Conservation (phyloP, 2,888 invertebrate species). For the Villa cingulata region DNA sequence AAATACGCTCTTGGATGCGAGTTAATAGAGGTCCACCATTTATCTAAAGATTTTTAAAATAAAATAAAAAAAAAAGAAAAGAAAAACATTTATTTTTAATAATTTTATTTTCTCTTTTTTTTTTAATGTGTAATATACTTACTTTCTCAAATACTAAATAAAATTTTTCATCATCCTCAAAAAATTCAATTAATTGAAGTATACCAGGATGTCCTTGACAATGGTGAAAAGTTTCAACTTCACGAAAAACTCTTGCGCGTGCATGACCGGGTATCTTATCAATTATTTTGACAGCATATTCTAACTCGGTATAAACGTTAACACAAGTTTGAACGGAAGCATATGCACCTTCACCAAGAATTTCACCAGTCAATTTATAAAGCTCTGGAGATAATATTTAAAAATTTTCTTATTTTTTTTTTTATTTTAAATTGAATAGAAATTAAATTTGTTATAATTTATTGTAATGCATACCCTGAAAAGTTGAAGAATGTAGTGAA, state of each 20-base stretch:
- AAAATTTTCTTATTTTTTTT: background rate
- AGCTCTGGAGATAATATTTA: constrained; percentile 53
- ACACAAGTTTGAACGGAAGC: constrained; percentile 91
- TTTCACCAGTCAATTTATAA: constrained; percentile 88
- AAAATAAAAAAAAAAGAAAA: constrained; percentile 12
- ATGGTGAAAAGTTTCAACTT: constrained; percentile 97
- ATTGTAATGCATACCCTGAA: constrained; percentile 54
- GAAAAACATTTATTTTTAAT: no score
- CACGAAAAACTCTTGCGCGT: constrained; percentile 85
- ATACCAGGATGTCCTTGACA: constrained; percentile 96
- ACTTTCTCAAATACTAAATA: constrained; percentile 97
- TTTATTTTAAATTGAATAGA: background rate
- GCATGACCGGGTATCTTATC: constrained; percentile 91
- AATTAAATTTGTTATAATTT: background rate
- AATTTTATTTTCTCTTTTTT: background rate
- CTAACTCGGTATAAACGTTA: constrained; percentile 78
- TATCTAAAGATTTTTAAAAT: constrained; percentile 42
- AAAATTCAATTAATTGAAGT: constrained; percentile 92
- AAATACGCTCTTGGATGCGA: constrained; percentile 84
- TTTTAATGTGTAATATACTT: constrained; percentile 13
- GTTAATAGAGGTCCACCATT: constrained; percentile 87
- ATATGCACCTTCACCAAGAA: constrained; percentile 92
- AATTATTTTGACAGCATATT: constrained; percentile 96
- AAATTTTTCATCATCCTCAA: constrained; percentile 93
- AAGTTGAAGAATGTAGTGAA: constrained; percentile 77